These are phyloP conservation scores for Uropetala carovei DNA, from an alignment of 2,888 invertebrate species.

Conservation along the genomic window DNA sequence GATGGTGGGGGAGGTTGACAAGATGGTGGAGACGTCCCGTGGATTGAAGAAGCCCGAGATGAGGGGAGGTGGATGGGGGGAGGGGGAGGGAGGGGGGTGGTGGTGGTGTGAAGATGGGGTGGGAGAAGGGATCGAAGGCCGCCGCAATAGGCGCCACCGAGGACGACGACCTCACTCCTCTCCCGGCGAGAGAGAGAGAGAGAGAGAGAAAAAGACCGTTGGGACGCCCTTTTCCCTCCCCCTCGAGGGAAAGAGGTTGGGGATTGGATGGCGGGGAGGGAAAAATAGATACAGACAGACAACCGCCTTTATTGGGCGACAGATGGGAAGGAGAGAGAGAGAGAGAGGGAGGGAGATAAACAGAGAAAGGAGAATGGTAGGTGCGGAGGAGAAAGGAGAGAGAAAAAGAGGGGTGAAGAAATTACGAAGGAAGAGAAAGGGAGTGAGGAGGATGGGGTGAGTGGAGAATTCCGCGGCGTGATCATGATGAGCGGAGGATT, in stretches of 20 bases:
- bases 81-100: neutral
- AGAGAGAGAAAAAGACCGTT: constrained; percentile 38
- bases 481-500: constrained; percentile 25
- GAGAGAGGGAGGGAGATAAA: neutral
- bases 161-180: constrained; percentile 41
- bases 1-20: neutral
- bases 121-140: constrained; percentile 33
- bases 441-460: neutral
- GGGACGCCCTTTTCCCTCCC: constrained; percentile 39
- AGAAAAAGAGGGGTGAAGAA: constrained; percentile 4
- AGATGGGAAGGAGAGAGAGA: neutral
- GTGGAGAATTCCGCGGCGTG: neutral
- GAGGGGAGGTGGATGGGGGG: neutral
- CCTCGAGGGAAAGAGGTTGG: constrained; percentile 15
- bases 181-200: neutral
- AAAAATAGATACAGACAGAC: neutral
- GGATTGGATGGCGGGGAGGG: neutral
- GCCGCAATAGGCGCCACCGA: constrained; percentile 51
- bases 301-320: too few relatives aligned
- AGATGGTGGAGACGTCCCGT: constrained; percentile 34
- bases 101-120: neutral
- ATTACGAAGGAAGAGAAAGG: neutral
- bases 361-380: neutral
- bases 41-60: constrained; percentile 33
- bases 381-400: neutral